A percentile compares a stretch with the other conserved stretches of the same genome.
Conservation (phyloP, 2,797 vertebrate genomes). For the Euphonia xanthogaster region DNA sequence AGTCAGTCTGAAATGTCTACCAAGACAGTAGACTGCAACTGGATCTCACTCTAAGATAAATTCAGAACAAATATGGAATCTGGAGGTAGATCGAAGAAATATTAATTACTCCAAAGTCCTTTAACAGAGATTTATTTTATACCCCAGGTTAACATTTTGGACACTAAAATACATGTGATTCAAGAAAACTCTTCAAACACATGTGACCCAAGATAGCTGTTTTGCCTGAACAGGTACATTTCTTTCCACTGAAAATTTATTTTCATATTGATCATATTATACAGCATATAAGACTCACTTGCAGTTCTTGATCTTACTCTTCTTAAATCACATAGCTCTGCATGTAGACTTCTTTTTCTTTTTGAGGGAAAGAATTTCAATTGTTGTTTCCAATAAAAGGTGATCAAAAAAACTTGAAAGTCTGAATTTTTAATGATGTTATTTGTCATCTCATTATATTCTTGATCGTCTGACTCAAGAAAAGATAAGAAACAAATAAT, state of each 20-base stretch:
- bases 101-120: not conserved
- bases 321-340: not conserved
- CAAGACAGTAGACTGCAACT: not conserved
- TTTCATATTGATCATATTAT: not conserved
- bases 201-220: not conserved
- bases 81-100: not conserved
- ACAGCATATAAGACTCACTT: not conserved
- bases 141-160: not conserved
- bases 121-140: not conserved
- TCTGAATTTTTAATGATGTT: not conserved
- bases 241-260: not conserved
- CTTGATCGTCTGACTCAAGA: not conserved
- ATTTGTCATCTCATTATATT: not conserved
- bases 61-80: not conserved
- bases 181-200: not conserved
- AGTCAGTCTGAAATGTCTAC: not conserved
- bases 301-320: not conserved
- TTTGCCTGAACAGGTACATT: not conserved
- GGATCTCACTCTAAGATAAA: not conserved
- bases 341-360: not conserved
- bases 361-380: not conserved
- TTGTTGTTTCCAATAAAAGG: not conserved
- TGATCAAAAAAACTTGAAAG: not conserved
- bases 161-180: not conserved
- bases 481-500: not conserved